Percentiles rank a stretch among this genome's conserved stretches.
phyloP scores from a whole-genome alignment of 2,113 vertebrate genomes.

The Hemicordylus capensis region DNA sequence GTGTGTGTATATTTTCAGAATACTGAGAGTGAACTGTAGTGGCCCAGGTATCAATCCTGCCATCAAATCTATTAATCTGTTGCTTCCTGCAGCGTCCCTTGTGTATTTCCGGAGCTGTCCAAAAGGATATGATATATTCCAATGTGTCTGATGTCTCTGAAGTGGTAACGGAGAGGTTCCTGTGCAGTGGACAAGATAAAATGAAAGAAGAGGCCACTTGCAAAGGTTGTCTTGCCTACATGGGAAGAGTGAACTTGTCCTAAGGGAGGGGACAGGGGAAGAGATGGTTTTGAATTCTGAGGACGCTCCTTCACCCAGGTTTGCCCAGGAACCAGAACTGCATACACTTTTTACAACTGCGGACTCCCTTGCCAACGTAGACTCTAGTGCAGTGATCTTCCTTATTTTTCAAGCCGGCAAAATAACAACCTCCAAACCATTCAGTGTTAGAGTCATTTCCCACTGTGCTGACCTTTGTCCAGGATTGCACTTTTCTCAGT shows the following conservation, averaged over 20 bases:
- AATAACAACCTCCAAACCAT: too few species aligned
- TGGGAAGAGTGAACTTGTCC: background rate
- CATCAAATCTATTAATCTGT: background rate
- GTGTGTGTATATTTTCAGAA: background rate
- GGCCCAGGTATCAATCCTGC: background rate
- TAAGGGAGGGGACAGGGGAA: background rate
- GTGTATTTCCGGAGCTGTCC: slow-evolving; percentile 31
- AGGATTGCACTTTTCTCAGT: too few species aligned
- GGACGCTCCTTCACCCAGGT: too few species aligned
- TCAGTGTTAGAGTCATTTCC: too few species aligned
- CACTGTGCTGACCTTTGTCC: too few species aligned
- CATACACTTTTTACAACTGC: background rate
- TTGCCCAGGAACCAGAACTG: too few species aligned
- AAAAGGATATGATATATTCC: slow-evolving; percentile 48
- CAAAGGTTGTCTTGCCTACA: slow-evolving; percentile 70
- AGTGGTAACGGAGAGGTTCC: slow-evolving; percentile 79
- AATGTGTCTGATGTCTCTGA: slow-evolving; percentile 65
- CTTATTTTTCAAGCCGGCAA: too few species aligned
- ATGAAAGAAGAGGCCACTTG: slow-evolving; percentile 64
- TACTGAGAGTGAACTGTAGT: background rate
- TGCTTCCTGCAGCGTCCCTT: slow-evolving; percentile 24
- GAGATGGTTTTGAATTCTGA: too few species aligned
- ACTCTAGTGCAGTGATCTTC: too few species aligned
- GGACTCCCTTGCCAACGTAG: background rate
- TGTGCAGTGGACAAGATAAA: slow-evolving; percentile 77